phyloP scores from a whole-genome alignment of 2,888 invertebrate species.

The Chesias legatella region DNA sequence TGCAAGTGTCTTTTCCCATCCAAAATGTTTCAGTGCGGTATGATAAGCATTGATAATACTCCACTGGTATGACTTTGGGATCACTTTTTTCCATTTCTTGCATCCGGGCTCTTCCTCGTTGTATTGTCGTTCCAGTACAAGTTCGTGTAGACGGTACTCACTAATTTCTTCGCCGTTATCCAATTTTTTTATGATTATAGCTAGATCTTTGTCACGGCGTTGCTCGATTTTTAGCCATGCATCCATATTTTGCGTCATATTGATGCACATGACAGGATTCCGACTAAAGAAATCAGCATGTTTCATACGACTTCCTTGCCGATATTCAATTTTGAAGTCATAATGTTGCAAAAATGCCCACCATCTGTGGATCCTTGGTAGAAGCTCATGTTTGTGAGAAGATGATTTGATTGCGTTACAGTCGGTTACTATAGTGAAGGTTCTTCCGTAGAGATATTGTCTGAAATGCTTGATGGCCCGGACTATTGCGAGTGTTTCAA shows the following conservation, averaged over 20 bases:
- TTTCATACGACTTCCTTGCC: conserved; percentile 25
- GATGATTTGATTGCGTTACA: conserved; percentile 34
- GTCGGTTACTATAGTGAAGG: conserved; percentile 31
- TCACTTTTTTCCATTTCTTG: no score
- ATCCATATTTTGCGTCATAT: conserved; percentile 25
- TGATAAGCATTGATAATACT: no score
- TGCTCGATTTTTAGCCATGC: conserved; percentile 25
- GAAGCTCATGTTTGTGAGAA: conserved; percentile 28
- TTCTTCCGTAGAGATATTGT: conserved; percentile 26
- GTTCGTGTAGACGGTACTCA: no score
- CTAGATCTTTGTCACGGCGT: conserved; percentile 18
- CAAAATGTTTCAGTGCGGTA: not conserved
- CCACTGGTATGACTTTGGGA: no score
- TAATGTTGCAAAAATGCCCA: conserved; percentile 26
- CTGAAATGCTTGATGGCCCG: conserved; percentile 18
- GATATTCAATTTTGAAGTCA: conserved; percentile 27
- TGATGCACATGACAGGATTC: not conserved
- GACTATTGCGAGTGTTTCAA: not conserved
- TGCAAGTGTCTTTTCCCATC: conserved; percentile 14
- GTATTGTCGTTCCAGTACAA: no score
- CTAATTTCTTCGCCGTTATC: no score
- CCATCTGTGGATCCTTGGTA: conserved; percentile 25
- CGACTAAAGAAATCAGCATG: conserved; percentile 17
- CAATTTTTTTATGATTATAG: conserved; percentile 9
- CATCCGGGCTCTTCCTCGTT: no score